Evolutionary conservation across 2,113 vertebrate species (phyloP), one percentile per base, ranked within the genome.

Genomic region (Brachypodius melanocephalos): DNA sequence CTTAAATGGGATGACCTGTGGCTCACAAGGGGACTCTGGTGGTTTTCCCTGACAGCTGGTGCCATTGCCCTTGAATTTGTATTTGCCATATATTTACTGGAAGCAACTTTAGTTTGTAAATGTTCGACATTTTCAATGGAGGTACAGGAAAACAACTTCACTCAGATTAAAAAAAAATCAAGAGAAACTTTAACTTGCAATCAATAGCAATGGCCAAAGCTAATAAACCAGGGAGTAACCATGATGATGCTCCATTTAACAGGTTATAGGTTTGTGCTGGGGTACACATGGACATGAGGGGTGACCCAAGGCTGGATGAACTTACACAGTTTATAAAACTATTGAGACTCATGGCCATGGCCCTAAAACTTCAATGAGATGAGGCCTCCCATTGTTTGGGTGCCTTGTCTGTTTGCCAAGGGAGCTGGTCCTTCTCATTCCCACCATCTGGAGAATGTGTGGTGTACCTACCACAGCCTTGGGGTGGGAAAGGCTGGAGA

Each of bases 251-350:
- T 66, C 10, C 51, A 9, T 51, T 73, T 51, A 43, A 8, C 9
- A 36, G 43, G 17, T 18, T 22, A 6, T 10, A 12, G 28, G 22
- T 54, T 68, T 61, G 55, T 61, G 22, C 38, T 68, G 38, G 32
- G 26, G 6, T 28, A 16, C 18, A 19, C 3, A 0, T 8, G 26
- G 17, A 22, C 20, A 12, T 28, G 52, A 38, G 32, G 0, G 0
- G 22, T 28, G 22, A 77, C 22, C 32, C 73, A 61, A 32, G 77
- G 12, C 28, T 52, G n/a, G 63, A 14, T 32, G 28, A 68, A 77
- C 38, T 77, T 2, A 16, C 42, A 25, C 17, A 2, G 3, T 45
- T 61, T 38, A 24, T 68, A 18, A 26, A 26, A 21, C 14, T 21
- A 2, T 2, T 36, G 38, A 45, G 38, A 22, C 38, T 24, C 36